Percentiles rank a stretch among this genome's conserved stretches.
These are phyloP conservation scores for Zalophus californianus DNA, from an alignment of 2,797 vertebrate genomes.

Conservation along the genomic window DNA sequence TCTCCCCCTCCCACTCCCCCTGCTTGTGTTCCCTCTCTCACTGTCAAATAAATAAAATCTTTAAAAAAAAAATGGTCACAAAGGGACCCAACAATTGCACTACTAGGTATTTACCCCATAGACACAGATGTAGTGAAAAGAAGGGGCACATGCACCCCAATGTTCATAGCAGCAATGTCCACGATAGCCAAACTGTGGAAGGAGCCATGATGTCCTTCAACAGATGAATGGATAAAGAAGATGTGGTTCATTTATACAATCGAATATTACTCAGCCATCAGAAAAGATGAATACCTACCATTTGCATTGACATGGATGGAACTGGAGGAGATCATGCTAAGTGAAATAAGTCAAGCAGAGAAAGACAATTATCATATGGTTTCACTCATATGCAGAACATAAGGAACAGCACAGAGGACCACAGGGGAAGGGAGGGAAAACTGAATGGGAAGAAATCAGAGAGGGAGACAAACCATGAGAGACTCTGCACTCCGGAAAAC, in stretches of 20 bases:
- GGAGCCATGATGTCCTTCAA: background rate
- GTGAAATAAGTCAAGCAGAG: background rate
- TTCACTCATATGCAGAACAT: background rate
- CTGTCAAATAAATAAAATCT: too few relatives aligned
- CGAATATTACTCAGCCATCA: background rate
- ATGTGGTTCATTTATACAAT: background rate
- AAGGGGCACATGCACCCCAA: background rate
- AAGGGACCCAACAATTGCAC: background rate
- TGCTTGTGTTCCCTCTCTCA: too few relatives aligned
- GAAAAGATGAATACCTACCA: background rate
- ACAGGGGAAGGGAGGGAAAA: background rate
- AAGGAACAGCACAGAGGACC: background rate
- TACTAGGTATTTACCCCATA: background rate
- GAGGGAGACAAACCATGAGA: background rate
- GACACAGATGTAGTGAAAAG: background rate
- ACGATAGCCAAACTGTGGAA: background rate
- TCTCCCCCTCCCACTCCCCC: too few relatives aligned
- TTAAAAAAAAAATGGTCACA: slow-evolving; percentile 2
- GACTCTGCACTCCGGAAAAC: background rate
- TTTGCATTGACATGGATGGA: background rate
- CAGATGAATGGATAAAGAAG: background rate
- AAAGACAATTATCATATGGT: background rate
- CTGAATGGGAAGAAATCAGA: background rate
- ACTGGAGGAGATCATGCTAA: background rate
- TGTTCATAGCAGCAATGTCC: background rate